Conservation (phyloP, 2,113 vertebrate genomes). For the Aegotheles bennettii region DNA sequence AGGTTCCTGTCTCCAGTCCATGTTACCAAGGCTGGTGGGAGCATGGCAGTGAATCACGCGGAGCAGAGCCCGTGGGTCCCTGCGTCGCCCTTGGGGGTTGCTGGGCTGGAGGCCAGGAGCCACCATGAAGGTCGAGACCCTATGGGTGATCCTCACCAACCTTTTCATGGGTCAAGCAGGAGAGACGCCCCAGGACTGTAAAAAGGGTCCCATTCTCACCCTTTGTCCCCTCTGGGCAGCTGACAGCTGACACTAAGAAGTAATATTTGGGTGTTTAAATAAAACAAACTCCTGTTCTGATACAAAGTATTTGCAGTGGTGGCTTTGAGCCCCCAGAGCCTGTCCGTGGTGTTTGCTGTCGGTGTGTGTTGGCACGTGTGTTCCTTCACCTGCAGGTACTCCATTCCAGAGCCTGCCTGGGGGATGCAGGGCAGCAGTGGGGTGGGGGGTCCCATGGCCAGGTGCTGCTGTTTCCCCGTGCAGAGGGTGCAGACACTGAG, state of each 20-base stretch:
- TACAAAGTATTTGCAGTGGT: rapidly evolving
- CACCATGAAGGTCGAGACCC: rapidly evolving
- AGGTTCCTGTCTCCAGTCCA: slow-evolving; percentile 48
- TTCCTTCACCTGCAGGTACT: not conserved
- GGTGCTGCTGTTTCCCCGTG: rapidly evolving
- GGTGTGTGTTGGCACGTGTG: rapidly evolving
- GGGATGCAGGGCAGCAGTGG: not conserved
- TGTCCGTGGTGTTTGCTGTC: not conserved
- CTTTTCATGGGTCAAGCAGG: not conserved
- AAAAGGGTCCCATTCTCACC: rapidly evolving
- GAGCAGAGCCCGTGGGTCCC: rapidly evolving
- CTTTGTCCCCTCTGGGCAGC: no score
- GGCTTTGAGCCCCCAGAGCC: not conserved
- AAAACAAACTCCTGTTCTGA: not conserved
- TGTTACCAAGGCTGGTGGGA: not conserved
- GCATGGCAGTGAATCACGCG: not conserved
- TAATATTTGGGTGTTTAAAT: not conserved
- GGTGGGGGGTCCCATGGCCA: rapidly evolving
- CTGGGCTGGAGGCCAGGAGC: not conserved
- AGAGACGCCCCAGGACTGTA: not conserved
- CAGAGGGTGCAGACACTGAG: not conserved
- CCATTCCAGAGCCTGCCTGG: not conserved
- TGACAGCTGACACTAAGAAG: not conserved
- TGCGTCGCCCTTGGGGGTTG: no score
- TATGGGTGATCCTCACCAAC: rapidly evolving